Base-by-base conservation (phyloP, 2,113 vertebrate genomes). In the Halichoerus grypus region DNA sequence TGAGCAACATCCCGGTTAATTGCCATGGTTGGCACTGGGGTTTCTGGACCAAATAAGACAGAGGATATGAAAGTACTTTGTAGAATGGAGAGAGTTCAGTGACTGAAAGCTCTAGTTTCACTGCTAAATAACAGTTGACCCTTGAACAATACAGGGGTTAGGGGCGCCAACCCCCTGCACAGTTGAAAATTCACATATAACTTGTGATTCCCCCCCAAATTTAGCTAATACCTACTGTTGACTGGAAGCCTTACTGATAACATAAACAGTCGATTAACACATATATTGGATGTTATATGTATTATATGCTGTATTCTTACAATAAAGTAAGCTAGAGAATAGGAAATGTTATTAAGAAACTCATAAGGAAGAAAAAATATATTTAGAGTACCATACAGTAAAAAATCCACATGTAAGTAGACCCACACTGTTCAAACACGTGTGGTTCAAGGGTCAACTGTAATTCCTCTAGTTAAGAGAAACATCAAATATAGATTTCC, bases 1-100 rank as follows among this genome's bases (percentile, higher is more conserved):
- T 11, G 4, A 39, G 22, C 2, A 1, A n/a, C 3, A 0, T 71
- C 31, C 16, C 4, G 19, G n/a, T 10, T 42, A 51, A n/a, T 5
- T 15, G 33, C 24, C 22, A 67, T 14, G 7, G 49, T 80, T 1
- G 16, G 24, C 67, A 4, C 24, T 42, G 53, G 8, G 4, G 46
- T 26, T 5, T 42, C 49, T 81, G 63, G 61, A 53, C 28, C 39
- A 7, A 84, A 65, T 16, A 10, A 85, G 16, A 67, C 39, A 22
- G 57, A 88, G 42, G 24, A 53, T 55, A 24, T 11, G 10, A 42
- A 83, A 59, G 51, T 3, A 5, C n/a, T 31, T 59, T 46, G 14
- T 79, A n/a, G 57, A 42, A 28, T 39, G 24, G 18, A 42, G 22
- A 88, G 76, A 42, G 10, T 71, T 88, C 49, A 3, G 55, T 22